Evolutionary conservation across 2,113 vertebrate species (phyloP), one percentile per base, ranked within the genome.

Genomic region (Brachyistius frenatus): DNA sequence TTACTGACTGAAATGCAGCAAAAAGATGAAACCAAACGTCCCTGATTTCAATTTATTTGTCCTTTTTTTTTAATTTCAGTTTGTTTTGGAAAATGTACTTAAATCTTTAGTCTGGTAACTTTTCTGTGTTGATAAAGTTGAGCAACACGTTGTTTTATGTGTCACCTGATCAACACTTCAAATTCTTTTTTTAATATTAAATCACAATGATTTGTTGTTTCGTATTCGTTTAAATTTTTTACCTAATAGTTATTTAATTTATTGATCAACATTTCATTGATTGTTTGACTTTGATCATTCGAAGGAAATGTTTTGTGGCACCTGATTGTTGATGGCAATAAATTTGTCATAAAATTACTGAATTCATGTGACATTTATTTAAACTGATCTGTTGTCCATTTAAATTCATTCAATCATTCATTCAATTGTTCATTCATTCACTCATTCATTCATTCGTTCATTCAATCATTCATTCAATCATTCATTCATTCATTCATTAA

Each of bases 321-420:
- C 7, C 7, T 73, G 36, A 69, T 69, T 65, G 2, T 72, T 73
- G 7, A 53, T 32, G 41, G 37, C 2, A 81, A 78, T 85, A 85
- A 67, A 85, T 69, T 1, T 30, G 2, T 60, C 5, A n/a, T 30
- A 5, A 68, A 62, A 31, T 0, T 0, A 9, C 60, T 56, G 33
- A 36, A 10, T n/a, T 49, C 2, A 3, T 65, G n/a, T 66, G 15
- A 0, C 9, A 7, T 37, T 75, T 35, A 8, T 81, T 54, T 33
- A 11, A 1, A 6, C 0, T 23, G 6, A 32, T 33, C 1, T 8
- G 44, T 23, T 1, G 3, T 44, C 16, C n/a, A 13, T 54, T 0
- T 36, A 36, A 7, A 41, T 41, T 41, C 10, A 1, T 10, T 7
- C 6, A 9, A 8, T 39, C 23, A 23, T 23, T 23, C 23, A 23